phyloP scores from a whole-genome alignment of 2,113 vertebrate species.

The Oxyura jamaicensis region DNA sequence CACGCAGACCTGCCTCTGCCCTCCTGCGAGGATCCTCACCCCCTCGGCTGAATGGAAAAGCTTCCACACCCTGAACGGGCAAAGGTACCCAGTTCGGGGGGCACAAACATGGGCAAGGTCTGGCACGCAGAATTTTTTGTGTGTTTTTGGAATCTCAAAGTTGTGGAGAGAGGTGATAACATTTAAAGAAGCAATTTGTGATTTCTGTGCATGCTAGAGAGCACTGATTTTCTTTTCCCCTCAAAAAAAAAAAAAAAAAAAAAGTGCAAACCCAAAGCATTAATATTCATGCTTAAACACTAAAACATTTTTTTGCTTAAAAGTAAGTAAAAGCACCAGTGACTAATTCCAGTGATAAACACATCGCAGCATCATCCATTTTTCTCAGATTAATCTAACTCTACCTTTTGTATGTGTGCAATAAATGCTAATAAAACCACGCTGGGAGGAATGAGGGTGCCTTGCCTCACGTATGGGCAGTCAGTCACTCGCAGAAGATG shows the following conservation, averaged over 20 bases:
- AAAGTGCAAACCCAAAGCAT: not conserved
- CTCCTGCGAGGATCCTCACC: not conserved
- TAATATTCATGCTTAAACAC: not conserved
- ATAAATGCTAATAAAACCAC: not conserved
- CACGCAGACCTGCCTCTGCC: not conserved
- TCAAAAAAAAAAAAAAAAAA: not conserved
- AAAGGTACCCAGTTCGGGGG: not conserved
- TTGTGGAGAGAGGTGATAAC: not conserved
- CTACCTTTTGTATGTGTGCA: not conserved
- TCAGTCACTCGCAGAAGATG: not conserved
- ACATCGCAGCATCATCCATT: not conserved
- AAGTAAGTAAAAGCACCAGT: not conserved
- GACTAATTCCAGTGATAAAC: not conserved
- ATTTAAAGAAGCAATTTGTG: not conserved
- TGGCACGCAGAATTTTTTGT: not conserved
- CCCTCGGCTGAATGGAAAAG: rapidly evolving
- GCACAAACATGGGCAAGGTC: rapidly evolving
- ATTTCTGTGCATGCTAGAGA: not conserved
- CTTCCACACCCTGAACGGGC: not conserved
- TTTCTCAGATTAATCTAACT: not conserved
- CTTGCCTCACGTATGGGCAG: not conserved
- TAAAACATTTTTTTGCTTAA: not conserved
- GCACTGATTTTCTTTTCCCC: not conserved
- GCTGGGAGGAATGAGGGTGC: not conserved
- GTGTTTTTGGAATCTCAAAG: not conserved